These are phyloP conservation scores for Coregonus clupeaformis DNA, from an alignment of 2,113 vertebrate genomes.

Conservation along the genomic window DNA sequence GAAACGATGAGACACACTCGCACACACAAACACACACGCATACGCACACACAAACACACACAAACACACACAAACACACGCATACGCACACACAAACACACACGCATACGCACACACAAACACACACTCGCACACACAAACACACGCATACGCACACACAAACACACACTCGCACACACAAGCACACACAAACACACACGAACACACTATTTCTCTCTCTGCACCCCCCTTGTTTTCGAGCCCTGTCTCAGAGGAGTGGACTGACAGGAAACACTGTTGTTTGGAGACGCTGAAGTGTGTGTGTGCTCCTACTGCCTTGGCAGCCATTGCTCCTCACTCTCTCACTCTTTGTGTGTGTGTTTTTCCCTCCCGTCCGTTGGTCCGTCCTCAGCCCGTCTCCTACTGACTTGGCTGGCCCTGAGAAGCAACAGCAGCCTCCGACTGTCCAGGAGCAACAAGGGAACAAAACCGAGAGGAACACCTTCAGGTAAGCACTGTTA, in stretches of 20 bases:
- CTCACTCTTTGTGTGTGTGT: not conserved
- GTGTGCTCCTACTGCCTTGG: not conserved
- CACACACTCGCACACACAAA: constrained; percentile 7
- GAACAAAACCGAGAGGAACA: constrained; percentile 55
- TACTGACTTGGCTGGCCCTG: constrained; percentile 38
- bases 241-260: constrained; percentile 9
- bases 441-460: constrained; percentile 47
- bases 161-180: not conserved
- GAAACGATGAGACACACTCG: not conserved
- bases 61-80: constrained; percentile 7
- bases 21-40: not conserved
- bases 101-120: not conserved
- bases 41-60: not conserved
- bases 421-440: constrained; percentile 32
- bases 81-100: not conserved
- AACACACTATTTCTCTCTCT: not conserved
- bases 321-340: not conserved
- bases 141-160: not conserved
- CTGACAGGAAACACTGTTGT: constrained; percentile 35
- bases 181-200: not conserved
- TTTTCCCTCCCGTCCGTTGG: constrained; percentile 10
- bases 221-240: not conserved
- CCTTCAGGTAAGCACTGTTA: constrained; percentile 82
- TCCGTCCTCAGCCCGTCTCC: constrained; percentile 64
- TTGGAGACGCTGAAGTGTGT: constrained; percentile 20